phyloP scores from a whole-genome alignment of 2,888 invertebrate species.

The Balanococcus diminutus region DNA sequence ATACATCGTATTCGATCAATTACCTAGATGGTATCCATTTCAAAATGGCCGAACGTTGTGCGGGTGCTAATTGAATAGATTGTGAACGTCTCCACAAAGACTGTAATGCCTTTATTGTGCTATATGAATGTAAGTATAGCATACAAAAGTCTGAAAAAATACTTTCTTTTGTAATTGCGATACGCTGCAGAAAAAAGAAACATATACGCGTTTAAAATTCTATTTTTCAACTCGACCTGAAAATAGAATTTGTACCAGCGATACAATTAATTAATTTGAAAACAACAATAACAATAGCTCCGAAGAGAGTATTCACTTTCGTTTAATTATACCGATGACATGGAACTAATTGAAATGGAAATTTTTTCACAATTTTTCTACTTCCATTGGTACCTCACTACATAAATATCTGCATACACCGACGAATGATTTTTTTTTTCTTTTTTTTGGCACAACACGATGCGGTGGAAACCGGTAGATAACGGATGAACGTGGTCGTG shows the following conservation, averaged over 20 bases:
- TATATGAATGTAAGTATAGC: not conserved
- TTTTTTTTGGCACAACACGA: not conserved
- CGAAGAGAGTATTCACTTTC: not conserved
- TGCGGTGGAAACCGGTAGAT: not conserved
- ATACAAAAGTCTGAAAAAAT: conserved; percentile 17
- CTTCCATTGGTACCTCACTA: not conserved
- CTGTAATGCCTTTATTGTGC: not conserved
- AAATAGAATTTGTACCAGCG: not conserved
- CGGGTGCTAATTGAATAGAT: conserved; percentile 27
- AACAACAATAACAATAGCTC: not conserved
- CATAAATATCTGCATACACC: not conserved
- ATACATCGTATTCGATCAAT: not conserved
- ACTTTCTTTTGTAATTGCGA: not conserved
- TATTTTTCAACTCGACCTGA: not conserved
- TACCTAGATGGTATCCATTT: not conserved
- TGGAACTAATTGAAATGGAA: not conserved
- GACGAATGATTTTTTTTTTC: not conserved
- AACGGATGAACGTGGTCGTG: not conserved
- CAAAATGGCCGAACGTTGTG: not conserved
- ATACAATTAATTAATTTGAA: not conserved
- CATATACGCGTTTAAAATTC: conserved; percentile 9
- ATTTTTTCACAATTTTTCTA: not conserved
- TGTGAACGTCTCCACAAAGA: conserved; percentile 15
- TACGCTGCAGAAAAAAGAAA: not conserved
- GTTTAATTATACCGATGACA: not conserved